Percentiles rank a stretch among this genome's conserved stretches.
Evolutionary conservation across 2,797 vertebrate species (phyloP).

Genomic region (Poliocrania exsul): DNA sequence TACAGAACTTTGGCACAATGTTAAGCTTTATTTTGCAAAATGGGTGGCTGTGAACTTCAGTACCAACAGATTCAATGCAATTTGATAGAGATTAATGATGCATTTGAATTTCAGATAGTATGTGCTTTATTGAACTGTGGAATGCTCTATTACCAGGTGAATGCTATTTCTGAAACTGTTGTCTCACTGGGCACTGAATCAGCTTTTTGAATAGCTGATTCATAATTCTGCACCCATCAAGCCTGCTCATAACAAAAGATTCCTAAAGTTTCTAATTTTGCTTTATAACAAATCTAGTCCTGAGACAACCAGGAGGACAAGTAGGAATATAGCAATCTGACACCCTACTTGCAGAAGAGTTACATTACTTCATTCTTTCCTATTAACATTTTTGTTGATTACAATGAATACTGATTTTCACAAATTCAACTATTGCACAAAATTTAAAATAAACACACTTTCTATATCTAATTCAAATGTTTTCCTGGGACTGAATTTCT

Average conservation of each 20-base stretch:
- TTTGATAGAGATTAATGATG: neutral
- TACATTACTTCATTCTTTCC: neutral
- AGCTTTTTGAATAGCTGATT: neutral
- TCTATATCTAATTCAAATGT: neutral
- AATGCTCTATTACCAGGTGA: neutral
- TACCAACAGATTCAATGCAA: neutral
- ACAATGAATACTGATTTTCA: neutral
- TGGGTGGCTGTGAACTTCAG: neutral
- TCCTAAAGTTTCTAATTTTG: neutral
- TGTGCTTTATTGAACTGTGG: neutral
- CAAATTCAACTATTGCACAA: neutral
- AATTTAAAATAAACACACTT: neutral
- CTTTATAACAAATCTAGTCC: neutral
- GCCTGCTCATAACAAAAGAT: neutral
- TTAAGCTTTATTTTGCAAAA: neutral
- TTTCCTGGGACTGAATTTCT: neutral
- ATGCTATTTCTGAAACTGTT: neutral
- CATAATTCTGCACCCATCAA: neutral
- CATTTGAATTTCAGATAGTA: neutral
- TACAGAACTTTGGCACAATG: neutral
- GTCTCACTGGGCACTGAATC: neutral
- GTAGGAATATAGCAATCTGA: neutral
- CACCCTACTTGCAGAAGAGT: neutral
- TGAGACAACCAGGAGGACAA: neutral
- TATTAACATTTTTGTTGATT: neutral